Percentiles rank a stretch among this genome's conserved stretches.
These are phyloP conservation scores for Campylomormyrus numenius DNA, from an alignment of 2,113 vertebrate genomes.

Conservation along the genomic window DNA sequence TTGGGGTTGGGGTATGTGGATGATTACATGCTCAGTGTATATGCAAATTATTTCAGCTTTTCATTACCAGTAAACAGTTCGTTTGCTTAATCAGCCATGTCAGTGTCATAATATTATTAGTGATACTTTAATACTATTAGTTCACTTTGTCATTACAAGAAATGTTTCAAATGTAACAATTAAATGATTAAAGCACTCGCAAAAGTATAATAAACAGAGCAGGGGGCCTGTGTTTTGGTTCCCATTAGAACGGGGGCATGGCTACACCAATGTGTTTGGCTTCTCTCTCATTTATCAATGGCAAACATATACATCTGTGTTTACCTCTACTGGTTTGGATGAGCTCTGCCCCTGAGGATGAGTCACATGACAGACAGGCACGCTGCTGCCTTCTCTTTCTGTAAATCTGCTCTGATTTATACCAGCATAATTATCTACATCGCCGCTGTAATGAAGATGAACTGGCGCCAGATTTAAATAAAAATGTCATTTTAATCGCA, in stretches of 20 bases:
- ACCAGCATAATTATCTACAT: not conserved
- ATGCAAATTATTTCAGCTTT: not conserved
- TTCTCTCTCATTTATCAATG: not conserved
- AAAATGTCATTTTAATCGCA: not conserved
- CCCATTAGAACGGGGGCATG: not conserved
- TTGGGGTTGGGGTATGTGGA: not conserved
- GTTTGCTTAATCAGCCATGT: not conserved
- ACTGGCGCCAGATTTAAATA: not conserved
- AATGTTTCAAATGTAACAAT: not conserved
- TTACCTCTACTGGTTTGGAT: not conserved
- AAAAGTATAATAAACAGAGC: not conserved
- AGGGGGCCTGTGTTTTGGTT: not conserved
- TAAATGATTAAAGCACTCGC: not conserved
- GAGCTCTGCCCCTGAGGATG: not conserved
- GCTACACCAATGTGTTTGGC: not conserved
- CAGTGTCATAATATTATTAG: not conserved
- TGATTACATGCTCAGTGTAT: not conserved
- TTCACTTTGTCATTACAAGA: not conserved
- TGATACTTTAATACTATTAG: not conserved
- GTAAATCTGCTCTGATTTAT: not conserved
- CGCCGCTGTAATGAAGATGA: not conserved
- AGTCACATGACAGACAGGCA: not conserved
- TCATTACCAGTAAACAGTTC: not conserved
- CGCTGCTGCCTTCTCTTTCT: not conserved
- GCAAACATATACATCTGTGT: not conserved